These are phyloP conservation scores for Meteorus colon DNA, from an alignment of 2,888 invertebrate genomes.

Conservation along the genomic window DNA sequence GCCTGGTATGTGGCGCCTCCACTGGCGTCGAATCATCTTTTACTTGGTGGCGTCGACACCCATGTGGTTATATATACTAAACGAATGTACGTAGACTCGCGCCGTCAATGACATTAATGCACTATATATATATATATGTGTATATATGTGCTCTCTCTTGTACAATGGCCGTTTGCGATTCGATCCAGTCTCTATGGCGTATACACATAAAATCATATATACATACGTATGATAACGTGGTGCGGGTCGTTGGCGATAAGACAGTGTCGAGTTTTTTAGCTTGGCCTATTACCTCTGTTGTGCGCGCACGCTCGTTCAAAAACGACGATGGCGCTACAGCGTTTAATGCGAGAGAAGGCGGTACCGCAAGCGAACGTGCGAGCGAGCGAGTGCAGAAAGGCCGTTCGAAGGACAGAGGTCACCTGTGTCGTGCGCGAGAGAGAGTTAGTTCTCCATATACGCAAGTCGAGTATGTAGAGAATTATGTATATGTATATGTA, in stretches of 20 bases:
- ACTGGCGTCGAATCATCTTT: constrained; percentile 70
- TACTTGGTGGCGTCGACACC: constrained; percentile 68
- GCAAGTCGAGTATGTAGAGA: constrained; percentile 47
- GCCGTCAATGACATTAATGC: constrained; percentile 43
- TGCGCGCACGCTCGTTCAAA: constrained; percentile 28
- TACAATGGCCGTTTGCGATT: constrained; percentile 37
- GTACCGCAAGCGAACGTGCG: constrained; percentile 24
- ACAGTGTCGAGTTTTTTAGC: constrained; percentile 20
- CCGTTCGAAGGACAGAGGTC: constrained; percentile 70
- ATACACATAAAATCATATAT: neutral
- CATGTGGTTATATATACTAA: constrained; percentile 50
- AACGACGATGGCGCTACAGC: constrained; percentile 16
- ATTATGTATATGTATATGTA: neutral
- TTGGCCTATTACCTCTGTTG: constrained; percentile 46
- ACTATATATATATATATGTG: neutral
- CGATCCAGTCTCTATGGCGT: constrained; percentile 28
- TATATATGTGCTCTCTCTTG: neutral
- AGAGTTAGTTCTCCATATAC: constrained; percentile 45
- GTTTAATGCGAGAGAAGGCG: constrained; percentile 15
- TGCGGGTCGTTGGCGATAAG: constrained; percentile 36
- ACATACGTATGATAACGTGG: neutral
- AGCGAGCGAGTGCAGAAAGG: constrained; percentile 58
- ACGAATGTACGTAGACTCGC: constrained; percentile 33
- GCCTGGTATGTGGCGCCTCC: constrained; percentile 72
- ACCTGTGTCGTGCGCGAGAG: constrained; percentile 56